Conservation (phyloP, 2,797 vertebrate genomes). For the Pseudotriccus pelzelni region DNA sequence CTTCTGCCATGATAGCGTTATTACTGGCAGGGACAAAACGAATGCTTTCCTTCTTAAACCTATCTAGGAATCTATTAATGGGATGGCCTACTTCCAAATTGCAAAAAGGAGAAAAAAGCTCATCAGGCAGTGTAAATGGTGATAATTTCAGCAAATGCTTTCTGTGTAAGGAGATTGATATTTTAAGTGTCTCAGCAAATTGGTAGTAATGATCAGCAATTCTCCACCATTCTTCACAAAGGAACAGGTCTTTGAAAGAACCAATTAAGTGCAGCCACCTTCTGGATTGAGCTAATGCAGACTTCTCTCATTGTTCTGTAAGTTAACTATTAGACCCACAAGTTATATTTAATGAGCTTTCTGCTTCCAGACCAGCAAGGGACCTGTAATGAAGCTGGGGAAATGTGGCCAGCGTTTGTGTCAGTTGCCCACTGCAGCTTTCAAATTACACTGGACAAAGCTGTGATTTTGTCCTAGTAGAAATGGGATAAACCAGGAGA, state of each 20-base stretch:
- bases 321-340: neutral
- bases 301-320: neutral
- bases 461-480: neutral
- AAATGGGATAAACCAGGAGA: neutral
- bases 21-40: neutral
- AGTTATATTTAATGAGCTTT: neutral
- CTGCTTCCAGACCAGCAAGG: neutral
- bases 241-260: neutral
- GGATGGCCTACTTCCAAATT: neutral
- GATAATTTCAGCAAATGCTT: constrained; percentile 46
- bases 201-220: constrained; percentile 38
- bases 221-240: constrained; percentile 17
- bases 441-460: neutral
- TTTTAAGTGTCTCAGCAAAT: constrained; percentile 51
- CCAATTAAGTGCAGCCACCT: constrained; percentile 12
- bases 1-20: neutral
- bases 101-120: constrained; percentile 18
- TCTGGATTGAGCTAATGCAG: neutral
- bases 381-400: neutral
- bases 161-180: constrained; percentile 26
- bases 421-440: neutral
- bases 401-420: neutral
- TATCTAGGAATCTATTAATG: constrained; percentile 11
- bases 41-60: constrained; percentile 11
- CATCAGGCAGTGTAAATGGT: constrained; percentile 8